A percentile compares a stretch with the other conserved stretches of the same genome.
These are phyloP conservation scores for Tholera decimalis DNA, from an alignment of 2,888 invertebrate species.

Conservation along the genomic window DNA sequence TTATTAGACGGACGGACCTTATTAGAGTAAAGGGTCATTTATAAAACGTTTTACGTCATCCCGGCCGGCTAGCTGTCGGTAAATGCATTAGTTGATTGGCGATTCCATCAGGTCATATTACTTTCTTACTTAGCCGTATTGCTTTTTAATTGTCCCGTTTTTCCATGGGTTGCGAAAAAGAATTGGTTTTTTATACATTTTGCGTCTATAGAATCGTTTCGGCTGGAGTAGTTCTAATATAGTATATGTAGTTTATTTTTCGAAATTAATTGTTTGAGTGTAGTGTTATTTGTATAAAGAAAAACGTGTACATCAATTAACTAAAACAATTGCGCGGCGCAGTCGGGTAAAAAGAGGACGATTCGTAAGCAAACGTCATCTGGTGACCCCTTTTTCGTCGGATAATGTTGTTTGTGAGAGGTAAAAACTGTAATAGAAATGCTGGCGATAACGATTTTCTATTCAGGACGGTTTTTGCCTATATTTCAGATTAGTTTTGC, in stretches of 20 bases:
- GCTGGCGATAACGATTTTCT: too few relatives aligned
- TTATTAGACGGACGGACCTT: conserved; percentile 44
- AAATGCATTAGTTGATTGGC: conserved; percentile 66
- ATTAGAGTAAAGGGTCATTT: conserved; percentile 58
- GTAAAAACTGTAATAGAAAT: too few relatives aligned
- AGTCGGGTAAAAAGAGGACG: neutral
- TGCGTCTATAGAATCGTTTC: conserved; percentile 9
- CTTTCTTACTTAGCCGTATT: conserved; percentile 60
- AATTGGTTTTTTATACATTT: conserved; percentile 33
- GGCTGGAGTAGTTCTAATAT: neutral
- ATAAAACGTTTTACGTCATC: conserved; percentile 60
- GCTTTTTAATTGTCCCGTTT: conserved; percentile 61
- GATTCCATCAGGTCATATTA: conserved; percentile 59
- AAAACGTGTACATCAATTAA: too few relatives aligned
- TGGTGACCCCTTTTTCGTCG: too few relatives aligned
- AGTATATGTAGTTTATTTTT: neutral
- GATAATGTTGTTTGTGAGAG: too few relatives aligned
- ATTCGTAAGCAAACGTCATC: too few relatives aligned
- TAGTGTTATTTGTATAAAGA: neutral
- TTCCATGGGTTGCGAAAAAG: conserved; percentile 31
- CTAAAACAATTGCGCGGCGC: too few relatives aligned
- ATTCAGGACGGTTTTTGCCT: too few relatives aligned
- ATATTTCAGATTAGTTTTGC: too few relatives aligned
- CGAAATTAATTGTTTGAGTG: neutral
- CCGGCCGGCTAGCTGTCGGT: conserved; percentile 48